Evolutionary conservation across 1,140 invertebrate species (phyloP), one percentile per base, ranked within the genome.

Genomic region (Dendrolimus kikuchii): DNA sequence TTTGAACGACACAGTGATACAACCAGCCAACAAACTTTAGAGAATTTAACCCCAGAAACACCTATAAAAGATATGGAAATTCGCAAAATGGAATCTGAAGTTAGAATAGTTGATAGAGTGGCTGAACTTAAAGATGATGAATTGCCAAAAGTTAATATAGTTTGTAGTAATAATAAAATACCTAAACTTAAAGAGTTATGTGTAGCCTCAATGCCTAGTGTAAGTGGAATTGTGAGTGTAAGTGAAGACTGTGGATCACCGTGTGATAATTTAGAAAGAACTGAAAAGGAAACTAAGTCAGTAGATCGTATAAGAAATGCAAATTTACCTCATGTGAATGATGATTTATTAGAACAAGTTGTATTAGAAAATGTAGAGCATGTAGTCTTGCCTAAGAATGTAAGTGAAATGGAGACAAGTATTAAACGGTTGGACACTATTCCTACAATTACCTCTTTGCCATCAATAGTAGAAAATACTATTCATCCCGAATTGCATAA

Each of bases 1-100:
- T 86, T 82, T 47, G 83, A 86, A 69, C 69, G 83, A 10, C 78
- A 86, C 45, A 84, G 83, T 44, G 81, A 86, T 49, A 76, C 75
- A 3, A 60, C 53, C 40, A 86, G 83, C 60, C 83, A 86, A 59
- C 75, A 79, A 42, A 86, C 81, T 1, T 62, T 82, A 38, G 81
- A 86, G 59, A 86, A 84, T 56, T 58, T 84, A 7, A 84, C 79
- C 1, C 83, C 83, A 0, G 78, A 83, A 55, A 84, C 83, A 7
- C 81, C 83, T 23, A 64, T 77, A 9, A 81, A 77, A 70, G 79
- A 84, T 70, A 59, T 81, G 53, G 65, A 75, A 50, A 23, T 41
- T 39, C 2, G 10, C 36, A 6, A 23, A 50, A 42, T 10, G 39
- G 39, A 41, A 5, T 41, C 39, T n/a, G 38, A 39, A 9, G 8